Conservation (phyloP, 2,888 invertebrate species). For the Melanostoma scalare region DNA sequence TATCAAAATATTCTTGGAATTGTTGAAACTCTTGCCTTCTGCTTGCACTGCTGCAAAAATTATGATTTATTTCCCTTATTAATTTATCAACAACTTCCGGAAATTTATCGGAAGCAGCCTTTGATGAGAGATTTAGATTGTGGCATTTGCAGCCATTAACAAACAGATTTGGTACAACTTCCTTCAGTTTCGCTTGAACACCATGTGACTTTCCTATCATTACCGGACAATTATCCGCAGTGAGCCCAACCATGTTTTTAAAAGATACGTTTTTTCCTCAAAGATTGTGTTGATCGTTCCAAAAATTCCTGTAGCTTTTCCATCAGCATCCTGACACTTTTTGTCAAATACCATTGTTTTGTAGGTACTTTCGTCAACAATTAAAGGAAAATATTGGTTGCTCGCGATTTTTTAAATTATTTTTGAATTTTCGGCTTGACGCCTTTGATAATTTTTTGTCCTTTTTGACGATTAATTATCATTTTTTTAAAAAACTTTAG, state of each 20-base stretch:
- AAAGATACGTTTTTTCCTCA: constrained; percentile 13
- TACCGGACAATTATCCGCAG: constrained; percentile 47
- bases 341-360: constrained; percentile 17
- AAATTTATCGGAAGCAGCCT: constrained; percentile 8
- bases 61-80: neutral
- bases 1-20: constrained; percentile 12
- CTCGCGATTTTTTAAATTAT: neutral
- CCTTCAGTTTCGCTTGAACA: constrained; percentile 47
- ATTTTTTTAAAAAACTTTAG: neutral
- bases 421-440: too few species aligned
- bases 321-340: neutral
- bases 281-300: neutral
- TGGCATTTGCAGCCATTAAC: constrained; percentile 17
- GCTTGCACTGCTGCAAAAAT: neutral
- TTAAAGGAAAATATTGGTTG: neutral
- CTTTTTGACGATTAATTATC: neutral
- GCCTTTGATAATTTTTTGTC: too few species aligned
- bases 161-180: constrained; percentile 33
- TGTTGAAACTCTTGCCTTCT: neutral
- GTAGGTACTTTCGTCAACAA: constrained; percentile 1
- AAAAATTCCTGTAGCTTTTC: constrained; percentile 16
- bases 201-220: constrained; percentile 51
- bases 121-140: constrained; percentile 1
- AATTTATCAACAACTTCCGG: neutral
- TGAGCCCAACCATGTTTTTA: constrained; percentile 11